Evolutionary conservation across 2,797 vertebrate species (phyloP), one percentile per base, ranked within the genome.

Genomic region (Ceyx erithaca): DNA sequence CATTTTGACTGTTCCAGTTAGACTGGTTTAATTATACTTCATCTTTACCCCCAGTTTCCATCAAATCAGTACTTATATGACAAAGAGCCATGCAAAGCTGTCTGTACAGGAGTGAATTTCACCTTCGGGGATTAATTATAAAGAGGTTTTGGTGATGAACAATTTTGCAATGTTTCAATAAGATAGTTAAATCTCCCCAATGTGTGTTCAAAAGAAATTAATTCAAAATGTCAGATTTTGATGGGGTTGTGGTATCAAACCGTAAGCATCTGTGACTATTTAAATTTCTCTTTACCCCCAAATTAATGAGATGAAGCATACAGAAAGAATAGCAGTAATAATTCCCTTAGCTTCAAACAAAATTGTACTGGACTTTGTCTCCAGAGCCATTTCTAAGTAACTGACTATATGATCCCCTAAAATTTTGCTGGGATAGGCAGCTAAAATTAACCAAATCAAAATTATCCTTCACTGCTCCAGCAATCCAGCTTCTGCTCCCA

Each of bases 91-190:
- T 9, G 48, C 63, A 84, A 86, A 93, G 66, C 55, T 93, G 58
- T 87, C 82, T 85, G 31, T 48, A 72, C 31, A 48, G 69, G 48
- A 92, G 43, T 71, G 59, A 87, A 89, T 87, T 92, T 87, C 73
- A 92, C 89, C 80, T 85, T 91, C 76, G 70, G 82, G 85, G 80
- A 95, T 80, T 94, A 93, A 95, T 95, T 94, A 94, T 76, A 78
- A 85, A 63, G 66, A 89, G 51, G 35, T 87, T 89, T 92, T 79
- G 77, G 55, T 87, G 73, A 83, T 57, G 72, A 93, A 87, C n/a
- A 79, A 61, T 81, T 87, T 85, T 81, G 59, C 51, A 69, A 41
- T 78, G 22, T 86, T 84, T 93, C 87, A 80, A 15, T 51, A 78
- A 55, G 84, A 59, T 37, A 62, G 66, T 55, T 89, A 85, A 90